A percentile compares a stretch with the other conserved stretches of the same genome.
Evolutionary conservation across 2,888 invertebrate species (phyloP).

Genomic region (Trimorus sp.): DNA sequence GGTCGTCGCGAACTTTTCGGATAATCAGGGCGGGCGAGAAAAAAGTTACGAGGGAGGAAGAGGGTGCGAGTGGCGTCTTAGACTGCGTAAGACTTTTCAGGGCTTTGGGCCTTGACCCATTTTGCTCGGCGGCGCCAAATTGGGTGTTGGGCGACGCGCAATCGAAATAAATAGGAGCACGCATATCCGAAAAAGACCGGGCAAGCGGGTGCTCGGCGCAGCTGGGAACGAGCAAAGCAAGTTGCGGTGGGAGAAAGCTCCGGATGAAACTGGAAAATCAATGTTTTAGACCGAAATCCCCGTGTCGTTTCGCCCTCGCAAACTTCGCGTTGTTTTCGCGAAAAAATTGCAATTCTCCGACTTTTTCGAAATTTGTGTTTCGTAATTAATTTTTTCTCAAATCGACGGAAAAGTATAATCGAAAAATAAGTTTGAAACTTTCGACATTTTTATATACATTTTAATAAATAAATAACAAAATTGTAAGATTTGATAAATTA

Average conservation of each 20-base stretch:
- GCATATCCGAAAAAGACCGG: constrained; percentile 60
- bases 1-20: no score
- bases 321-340: neutral
- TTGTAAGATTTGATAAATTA: no score
- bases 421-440: no score
- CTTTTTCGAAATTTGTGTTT: neutral
- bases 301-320: constrained; percentile 27
- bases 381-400: no score
- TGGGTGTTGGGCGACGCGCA: constrained; percentile 72
- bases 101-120: constrained; percentile 78
- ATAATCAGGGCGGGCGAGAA: no score
- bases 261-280: constrained; percentile 75
- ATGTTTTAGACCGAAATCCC: constrained; percentile 70
- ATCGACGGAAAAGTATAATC: no score
- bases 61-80: no score
- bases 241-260: constrained; percentile 56
- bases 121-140: constrained; percentile 78
- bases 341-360: neutral
- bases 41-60: no score
- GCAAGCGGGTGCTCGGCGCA: constrained; percentile 50
- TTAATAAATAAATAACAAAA: no score
- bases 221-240: constrained; percentile 54
- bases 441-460: no score
- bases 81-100: constrained; percentile 19
- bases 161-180: constrained; percentile 67